A percentile compares a stretch with the other conserved stretches of the same genome.
Evolutionary conservation across 2,888 invertebrate genomes (phyloP).

Genomic region (Pegoplata infirma): DNA sequence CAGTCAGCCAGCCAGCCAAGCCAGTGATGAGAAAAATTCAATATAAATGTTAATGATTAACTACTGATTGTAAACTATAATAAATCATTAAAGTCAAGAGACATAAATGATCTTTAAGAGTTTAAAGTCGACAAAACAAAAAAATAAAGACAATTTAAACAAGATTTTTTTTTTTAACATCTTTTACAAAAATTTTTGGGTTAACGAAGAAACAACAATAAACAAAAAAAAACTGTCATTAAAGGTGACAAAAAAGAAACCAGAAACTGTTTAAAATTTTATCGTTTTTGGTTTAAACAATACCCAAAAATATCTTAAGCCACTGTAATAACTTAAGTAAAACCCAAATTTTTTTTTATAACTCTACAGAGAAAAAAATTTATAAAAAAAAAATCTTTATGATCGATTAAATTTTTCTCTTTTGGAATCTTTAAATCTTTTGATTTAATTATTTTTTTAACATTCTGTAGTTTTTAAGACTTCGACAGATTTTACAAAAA

Average conservation of each 20-base stretch:
- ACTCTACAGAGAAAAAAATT: slow-evolving; percentile 25
- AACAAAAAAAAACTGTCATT: slow-evolving; percentile 48
- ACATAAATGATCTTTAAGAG: slow-evolving; percentile 37
- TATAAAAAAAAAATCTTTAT: slow-evolving; percentile 27
- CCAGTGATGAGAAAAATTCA: slow-evolving; percentile 55
- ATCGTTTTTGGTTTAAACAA: slow-evolving; percentile 13
- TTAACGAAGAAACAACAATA: no score
- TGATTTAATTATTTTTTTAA: slow-evolving; percentile 49
- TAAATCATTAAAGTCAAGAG: slow-evolving; percentile 63
- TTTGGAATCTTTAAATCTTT: slow-evolving; percentile 28
- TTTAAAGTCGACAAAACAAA: not conserved
- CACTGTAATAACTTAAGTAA: slow-evolving; percentile 14
- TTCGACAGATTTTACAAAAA: slow-evolving; percentile 12
- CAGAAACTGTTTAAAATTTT: not conserved
- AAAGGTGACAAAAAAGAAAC: slow-evolving; percentile 54
- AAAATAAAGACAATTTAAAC: slow-evolving; percentile 3
- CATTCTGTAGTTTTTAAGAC: slow-evolving; percentile 5
- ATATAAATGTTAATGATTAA: slow-evolving; percentile 68
- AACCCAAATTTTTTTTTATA: slow-evolving; percentile 14
- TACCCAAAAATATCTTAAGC: no score
- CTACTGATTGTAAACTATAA: slow-evolving; percentile 65
- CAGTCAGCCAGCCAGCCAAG: not conserved
- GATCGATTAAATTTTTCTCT: slow-evolving; percentile 37
- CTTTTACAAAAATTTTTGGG: not conserved
- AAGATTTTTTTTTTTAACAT: not conserved